Percentiles rank a stretch among this genome's conserved stretches.
Conservation (phyloP, 2,113 vertebrate genomes). For the Propithecus coquereli region DNA sequence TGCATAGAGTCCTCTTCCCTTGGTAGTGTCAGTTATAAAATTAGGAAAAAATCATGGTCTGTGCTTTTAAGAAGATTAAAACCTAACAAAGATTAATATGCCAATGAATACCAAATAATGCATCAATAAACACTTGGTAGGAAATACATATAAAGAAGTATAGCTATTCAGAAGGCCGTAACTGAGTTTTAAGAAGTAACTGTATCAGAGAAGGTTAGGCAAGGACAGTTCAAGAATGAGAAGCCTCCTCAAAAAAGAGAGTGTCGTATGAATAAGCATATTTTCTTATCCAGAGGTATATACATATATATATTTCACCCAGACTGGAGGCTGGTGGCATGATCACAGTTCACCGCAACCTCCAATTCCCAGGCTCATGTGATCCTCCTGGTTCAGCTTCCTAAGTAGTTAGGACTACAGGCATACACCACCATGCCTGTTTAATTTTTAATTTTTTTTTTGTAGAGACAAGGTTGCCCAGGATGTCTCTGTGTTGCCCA, state of each 20-base stretch:
- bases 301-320: too few relatives aligned
- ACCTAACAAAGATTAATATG: constrained; percentile 13
- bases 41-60: constrained; percentile 21
- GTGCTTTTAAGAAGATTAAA: constrained; percentile 11
- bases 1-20: not conserved
- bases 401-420: too few relatives aligned
- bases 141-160: not conserved
- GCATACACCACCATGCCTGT: too few relatives aligned
- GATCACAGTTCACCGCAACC: too few relatives aligned
- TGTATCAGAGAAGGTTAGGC: not conserved
- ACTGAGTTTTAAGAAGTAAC: not conserved
- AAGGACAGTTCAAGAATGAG: not conserved
- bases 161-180: not conserved
- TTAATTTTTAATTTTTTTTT: too few relatives aligned
- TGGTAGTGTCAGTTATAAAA: constrained; percentile 29
- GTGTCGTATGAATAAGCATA: not conserved
- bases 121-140: not conserved
- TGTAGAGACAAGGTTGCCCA: too few relatives aligned
- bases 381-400: too few relatives aligned
- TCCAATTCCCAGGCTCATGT: too few relatives aligned
- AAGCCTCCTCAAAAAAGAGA: not conserved
- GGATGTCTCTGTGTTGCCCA: too few relatives aligned
- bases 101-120: not conserved
- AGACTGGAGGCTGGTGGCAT: too few relatives aligned
- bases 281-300: not conserved